Base-by-base conservation (phyloP, 2,888 invertebrate species). In the Agrotis segetum region DNA sequence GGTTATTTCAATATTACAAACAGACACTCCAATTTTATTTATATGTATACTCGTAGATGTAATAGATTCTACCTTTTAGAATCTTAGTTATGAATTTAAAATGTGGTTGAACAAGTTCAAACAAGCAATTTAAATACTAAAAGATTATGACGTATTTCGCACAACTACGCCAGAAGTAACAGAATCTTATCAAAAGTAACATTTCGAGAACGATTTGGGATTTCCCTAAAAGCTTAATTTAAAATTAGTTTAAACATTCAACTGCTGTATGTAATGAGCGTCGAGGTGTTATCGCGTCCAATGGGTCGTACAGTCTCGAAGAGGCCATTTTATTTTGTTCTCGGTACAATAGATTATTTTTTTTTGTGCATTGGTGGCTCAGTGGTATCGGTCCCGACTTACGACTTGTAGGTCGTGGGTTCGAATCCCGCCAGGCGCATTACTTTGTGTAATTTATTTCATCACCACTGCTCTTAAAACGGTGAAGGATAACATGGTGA, bases 241-340 rank as follows among this genome's bases (percentile, higher is more conserved):
- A 14, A 63, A 77, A 78, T 63, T 50, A 52, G 40, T 50, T 78
- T 60, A 14, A 47, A 40, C 53, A 47, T 67, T 56, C 13, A 61
- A 61, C 6, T 77, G 78, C 67, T 16, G 40, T 47, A 59, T 62
- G 17, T 60, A 52, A 78, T 50, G 62, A 50, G 50, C 34, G n/a
- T 71, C 65, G 9, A 34, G 62, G 24, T 67, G 62, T 78, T 67
- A 77, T 78, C 58, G 53, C n/a, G 40, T 52, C 14, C 47, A 78
- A 78, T 78, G 59, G 50, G n/a, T 17, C 46, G 19, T 71, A 55
- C 50, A 47, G 66, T 50, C 49, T 55, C 29, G 0, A 49, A 59
- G 29, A 67, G 34, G 62, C 53, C n/a, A 40, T 66, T 66, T 74
- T n/a, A 55, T 50, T 67, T 60, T 46, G 29, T 62, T 34, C 52